Conservation (phyloP, 2,113 vertebrate species). For the Rhineura floridana region DNA sequence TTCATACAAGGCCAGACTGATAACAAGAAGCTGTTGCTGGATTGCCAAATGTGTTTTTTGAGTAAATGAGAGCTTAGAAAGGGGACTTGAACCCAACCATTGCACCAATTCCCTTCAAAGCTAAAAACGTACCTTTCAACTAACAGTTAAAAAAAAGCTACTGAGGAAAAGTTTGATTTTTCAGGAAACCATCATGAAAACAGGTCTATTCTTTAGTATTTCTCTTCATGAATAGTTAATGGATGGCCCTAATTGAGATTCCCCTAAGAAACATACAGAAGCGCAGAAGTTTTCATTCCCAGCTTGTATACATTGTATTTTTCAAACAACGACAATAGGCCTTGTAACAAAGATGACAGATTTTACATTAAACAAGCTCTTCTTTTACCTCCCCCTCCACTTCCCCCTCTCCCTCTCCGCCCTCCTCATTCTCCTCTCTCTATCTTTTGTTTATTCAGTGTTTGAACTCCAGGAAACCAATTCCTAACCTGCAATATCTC, state of each 20-base stretch:
- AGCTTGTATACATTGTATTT: conserved; percentile 49
- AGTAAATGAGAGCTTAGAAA: neutral
- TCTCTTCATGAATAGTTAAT: conserved; percentile 41
- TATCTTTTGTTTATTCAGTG: conserved; percentile 70
- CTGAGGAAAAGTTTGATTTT: neutral
- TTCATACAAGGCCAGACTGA: neutral
- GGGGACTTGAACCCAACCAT: too few relatives aligned
- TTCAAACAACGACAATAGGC: conserved; percentile 53
- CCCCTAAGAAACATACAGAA: neutral
- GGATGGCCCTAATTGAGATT: conserved; percentile 24
- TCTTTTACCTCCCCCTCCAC: conserved; percentile 33
- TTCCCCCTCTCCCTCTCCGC: neutral
- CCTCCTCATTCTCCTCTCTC: neutral
- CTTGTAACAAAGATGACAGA: conserved; percentile 54
- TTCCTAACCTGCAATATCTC: conserved; percentile 63
- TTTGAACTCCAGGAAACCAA: conserved; percentile 69
- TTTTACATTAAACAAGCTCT: conserved; percentile 68
- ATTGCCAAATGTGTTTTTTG: neutral
- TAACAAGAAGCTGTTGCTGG: too few relatives aligned
- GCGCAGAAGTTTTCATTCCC: neutral
- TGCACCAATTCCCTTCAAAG: neutral
- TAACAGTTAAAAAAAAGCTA: neutral
- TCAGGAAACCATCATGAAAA: neutral
- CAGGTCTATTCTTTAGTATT: conserved; percentile 27
- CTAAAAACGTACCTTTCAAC: neutral